phyloP scores from a whole-genome alignment of 2,113 vertebrate species.

The Perca flavescens region DNA sequence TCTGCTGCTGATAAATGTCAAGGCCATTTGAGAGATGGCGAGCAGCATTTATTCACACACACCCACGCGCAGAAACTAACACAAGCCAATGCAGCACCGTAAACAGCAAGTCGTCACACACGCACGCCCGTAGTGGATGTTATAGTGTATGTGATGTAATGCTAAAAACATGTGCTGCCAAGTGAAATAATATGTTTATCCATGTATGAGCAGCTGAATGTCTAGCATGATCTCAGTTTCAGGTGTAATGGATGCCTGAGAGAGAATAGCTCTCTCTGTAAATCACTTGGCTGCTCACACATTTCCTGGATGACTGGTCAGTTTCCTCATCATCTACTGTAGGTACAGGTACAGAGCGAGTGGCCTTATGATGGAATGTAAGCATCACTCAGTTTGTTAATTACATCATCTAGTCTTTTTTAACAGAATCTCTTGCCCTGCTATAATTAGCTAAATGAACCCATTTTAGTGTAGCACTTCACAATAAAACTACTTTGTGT shows the following conservation, averaged over 20 bases:
- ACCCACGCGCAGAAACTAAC: constrained; percentile 12
- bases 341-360: background rate
- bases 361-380: background rate
- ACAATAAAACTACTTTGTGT: constrained; percentile 33
- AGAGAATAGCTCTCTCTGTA: constrained; percentile 32
- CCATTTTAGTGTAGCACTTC: constrained; percentile 3
- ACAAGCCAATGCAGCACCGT: constrained; percentile 21
- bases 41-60: constrained; percentile 41
- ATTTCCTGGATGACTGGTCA: constrained; percentile 52
- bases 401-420: constrained; percentile 3
- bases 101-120: constrained; percentile 7
- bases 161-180: constrained; percentile 36
- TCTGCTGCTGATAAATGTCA: constrained; percentile 68
- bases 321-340: constrained; percentile 26
- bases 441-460: constrained; percentile 35
- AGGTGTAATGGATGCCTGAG: constrained; percentile 59
- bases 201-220: constrained; percentile 41
- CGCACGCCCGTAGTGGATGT: background rate
- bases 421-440: constrained; percentile 19
- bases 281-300: constrained; percentile 43
- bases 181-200: constrained; percentile 50
- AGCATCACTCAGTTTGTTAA: constrained; percentile 13
- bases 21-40: constrained; percentile 58
- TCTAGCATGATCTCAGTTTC: constrained; percentile 39
- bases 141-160: constrained; percentile 24